These are phyloP conservation scores for Calycopis cecrops DNA, from an alignment of 1,140 invertebrate species.

Conservation along the genomic window DNA sequence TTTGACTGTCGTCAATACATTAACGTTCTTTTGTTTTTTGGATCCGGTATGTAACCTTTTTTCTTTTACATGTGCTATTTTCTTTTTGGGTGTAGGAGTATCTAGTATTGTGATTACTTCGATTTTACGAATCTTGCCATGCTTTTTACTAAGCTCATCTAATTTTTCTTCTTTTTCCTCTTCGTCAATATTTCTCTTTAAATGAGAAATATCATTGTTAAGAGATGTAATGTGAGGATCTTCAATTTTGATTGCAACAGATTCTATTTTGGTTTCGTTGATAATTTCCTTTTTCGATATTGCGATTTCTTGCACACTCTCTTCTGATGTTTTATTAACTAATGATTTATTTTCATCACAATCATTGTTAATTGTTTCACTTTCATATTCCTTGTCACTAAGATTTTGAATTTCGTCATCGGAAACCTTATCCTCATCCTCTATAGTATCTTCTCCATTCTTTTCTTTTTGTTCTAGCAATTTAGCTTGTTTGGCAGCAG, in stretches of 20 bases:
- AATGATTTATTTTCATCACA: conserved; percentile 16
- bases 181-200: conserved; percentile 19
- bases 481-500: conserved; percentile 39
- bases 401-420: conserved; percentile 17
- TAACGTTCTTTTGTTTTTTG: conserved; percentile 37
- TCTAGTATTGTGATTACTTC: conserved; percentile 29
- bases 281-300: neutral
- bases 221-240: neutral
- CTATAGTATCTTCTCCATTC: conserved; percentile 4
- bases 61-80: conserved; percentile 36
- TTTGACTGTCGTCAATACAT: conserved; percentile 24
- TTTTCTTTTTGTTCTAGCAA: conserved; percentile 16
- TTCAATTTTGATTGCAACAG: conserved; percentile 3
- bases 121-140: conserved; percentile 24
- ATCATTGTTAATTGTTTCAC: conserved; percentile 17
- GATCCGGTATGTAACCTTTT: conserved; percentile 39
- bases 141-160: conserved; percentile 15
- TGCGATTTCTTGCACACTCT: conserved; percentile 8
- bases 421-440: conserved; percentile 13
- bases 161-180: conserved; percentile 13
- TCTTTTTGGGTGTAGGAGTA: conserved; percentile 45
- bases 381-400: conserved; percentile 8
- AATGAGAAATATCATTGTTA: neutral
- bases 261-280: conserved; percentile 11
- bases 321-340: conserved; percentile 16